These are phyloP conservation scores for Hyles euphorbiae DNA, from an alignment of 1,140 invertebrate species.

Conservation along the genomic window DNA sequence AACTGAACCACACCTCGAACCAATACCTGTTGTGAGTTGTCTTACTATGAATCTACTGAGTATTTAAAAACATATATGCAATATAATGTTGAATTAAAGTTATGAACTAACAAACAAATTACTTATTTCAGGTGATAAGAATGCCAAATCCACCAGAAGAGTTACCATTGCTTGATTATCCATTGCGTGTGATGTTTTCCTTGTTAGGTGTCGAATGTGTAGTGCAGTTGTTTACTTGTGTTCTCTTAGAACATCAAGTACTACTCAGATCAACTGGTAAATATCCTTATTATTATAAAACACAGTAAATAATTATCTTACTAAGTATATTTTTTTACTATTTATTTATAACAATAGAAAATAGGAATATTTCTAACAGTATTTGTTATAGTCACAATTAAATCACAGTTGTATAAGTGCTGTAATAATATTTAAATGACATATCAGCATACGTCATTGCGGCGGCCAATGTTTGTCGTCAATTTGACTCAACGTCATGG, in stretches of 20 bases:
- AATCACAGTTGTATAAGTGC: no score
- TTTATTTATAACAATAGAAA: no score
- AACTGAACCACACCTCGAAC: slow-evolving; percentile 81
- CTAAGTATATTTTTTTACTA: no score
- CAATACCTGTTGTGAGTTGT: slow-evolving; percentile 77
- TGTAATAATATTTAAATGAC: no score
- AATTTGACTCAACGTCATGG: no score
- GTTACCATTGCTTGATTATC: slow-evolving; percentile 95
- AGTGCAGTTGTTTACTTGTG: slow-evolving; percentile 95
- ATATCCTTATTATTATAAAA: background rate
- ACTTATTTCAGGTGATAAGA: slow-evolving; percentile 77
- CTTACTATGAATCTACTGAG: no score
- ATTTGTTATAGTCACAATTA: no score
- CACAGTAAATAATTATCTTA: no score
- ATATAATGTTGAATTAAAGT: background rate
- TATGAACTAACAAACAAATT: background rate
- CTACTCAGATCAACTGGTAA: slow-evolving; percentile 93
- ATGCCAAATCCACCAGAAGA: slow-evolving; percentile 85
- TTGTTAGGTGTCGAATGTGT: slow-evolving; percentile 93
- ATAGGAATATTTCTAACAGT: no score
- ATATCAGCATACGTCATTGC: no score
- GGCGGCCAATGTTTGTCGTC: no score
- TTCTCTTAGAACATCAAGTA: slow-evolving; percentile 97
- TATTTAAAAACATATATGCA: background rate
- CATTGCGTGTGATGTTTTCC: slow-evolving; percentile 90